phyloP scores from a whole-genome alignment of 2,113 vertebrate species.

The Phycodurus eques region DNA sequence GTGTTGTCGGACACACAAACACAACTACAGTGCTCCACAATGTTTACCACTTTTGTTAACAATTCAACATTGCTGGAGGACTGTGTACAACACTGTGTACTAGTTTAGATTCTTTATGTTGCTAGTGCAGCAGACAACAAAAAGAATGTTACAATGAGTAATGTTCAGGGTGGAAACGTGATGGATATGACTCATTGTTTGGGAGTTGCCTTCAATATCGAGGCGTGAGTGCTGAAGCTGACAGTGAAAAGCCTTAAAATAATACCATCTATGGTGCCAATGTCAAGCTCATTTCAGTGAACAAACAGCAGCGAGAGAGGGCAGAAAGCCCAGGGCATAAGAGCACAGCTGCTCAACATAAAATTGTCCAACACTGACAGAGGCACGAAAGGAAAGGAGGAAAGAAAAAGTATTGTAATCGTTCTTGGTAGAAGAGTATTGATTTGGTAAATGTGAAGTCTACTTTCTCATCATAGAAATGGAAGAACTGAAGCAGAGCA shows the following conservation, averaged over 20 bases:
- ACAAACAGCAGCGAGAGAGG: slow-evolving; percentile 26
- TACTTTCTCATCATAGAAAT: slow-evolving; percentile 2
- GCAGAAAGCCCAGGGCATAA: slow-evolving; percentile 30
- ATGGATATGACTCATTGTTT: slow-evolving; percentile 10
- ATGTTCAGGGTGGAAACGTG: neutral
- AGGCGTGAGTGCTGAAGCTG: neutral
- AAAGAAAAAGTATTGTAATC: slow-evolving; percentile 3
- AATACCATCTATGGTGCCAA: slow-evolving; percentile 9
- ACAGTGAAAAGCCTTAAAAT: slow-evolving; percentile 25
- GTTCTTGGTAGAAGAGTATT: slow-evolving; percentile 7
- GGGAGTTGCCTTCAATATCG: slow-evolving; percentile 11
- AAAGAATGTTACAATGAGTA: neutral
- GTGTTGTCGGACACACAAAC: neutral
- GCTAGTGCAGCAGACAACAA: neutral
- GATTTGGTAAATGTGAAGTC: slow-evolving; percentile 7
- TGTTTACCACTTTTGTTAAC: neutral
- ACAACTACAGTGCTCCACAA: neutral
- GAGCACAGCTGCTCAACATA: slow-evolving; percentile 53
- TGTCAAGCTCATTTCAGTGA: slow-evolving; percentile 38
- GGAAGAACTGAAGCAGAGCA: slow-evolving; percentile 11
- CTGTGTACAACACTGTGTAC: too few species aligned
- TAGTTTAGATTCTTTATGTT: neutral
- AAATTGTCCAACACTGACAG: slow-evolving; percentile 23
- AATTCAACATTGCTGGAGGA: neutral
- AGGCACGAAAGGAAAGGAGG: slow-evolving; percentile 18